These are phyloP conservation scores for Ricordea florida DNA, from an alignment of 92 coral and sea anemone genomes.

Conservation along the genomic window DNA sequence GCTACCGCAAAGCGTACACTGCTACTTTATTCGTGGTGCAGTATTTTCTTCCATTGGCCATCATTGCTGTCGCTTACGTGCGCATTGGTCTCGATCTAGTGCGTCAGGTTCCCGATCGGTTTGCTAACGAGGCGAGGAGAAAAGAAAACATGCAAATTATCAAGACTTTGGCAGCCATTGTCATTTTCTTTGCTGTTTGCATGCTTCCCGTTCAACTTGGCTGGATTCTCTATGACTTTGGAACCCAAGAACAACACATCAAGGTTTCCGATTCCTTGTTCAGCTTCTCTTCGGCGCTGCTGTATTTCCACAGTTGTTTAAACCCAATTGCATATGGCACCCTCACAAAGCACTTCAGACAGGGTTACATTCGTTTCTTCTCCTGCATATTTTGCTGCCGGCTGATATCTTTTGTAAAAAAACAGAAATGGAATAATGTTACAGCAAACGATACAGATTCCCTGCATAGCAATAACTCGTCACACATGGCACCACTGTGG, in stretches of 20 bases:
- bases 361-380: slow-evolving; percentile 77
- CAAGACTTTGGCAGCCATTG: slow-evolving; percentile 88
- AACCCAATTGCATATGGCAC: slow-evolving; percentile 95
- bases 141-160: slow-evolving; percentile 93
- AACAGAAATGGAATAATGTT: neutral
- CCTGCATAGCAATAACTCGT: no score
- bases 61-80: slow-evolving; percentile 88
- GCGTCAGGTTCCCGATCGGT: slow-evolving; percentile 44
- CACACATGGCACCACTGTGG: no score
- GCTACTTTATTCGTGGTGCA: slow-evolving; percentile 77
- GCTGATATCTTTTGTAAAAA: neutral
- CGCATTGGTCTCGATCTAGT: slow-evolving; percentile 88
- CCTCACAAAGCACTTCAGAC: slow-evolving; percentile 85
- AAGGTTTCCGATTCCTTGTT: slow-evolving; percentile 60
- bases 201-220: slow-evolving; percentile 93
- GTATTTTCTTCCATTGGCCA: slow-evolving; percentile 78
- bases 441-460: no score
- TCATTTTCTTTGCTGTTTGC: slow-evolving; percentile 83
- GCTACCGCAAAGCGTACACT: slow-evolving; percentile 76
- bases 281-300: slow-evolving; percentile 68
- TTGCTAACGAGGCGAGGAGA: slow-evolving; percentile 62
- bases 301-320: slow-evolving; percentile 86
- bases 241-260: slow-evolving; percentile 52
- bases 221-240: slow-evolving; percentile 96
- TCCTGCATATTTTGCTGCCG: slow-evolving; percentile 69